Evolutionary conservation across 1,140 invertebrate species (phyloP), one percentile per base, ranked within the genome.

Genomic region (Sycophaga agraensis): DNA sequence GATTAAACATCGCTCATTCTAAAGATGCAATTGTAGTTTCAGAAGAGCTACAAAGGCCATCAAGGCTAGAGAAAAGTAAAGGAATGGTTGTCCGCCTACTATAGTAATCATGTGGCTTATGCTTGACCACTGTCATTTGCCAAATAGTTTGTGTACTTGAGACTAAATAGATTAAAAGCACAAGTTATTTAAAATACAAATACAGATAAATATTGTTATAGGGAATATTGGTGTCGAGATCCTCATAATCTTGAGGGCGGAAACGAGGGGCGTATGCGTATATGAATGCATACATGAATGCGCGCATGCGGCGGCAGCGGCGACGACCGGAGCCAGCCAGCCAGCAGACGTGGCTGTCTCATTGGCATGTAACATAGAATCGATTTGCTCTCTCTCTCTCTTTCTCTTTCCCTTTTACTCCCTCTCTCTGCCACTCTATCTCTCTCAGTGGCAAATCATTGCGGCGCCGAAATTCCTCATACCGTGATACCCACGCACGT

Each of bases 231-330:
- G 5, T 40, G 19, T 48, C 19, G 37, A 5, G 37, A 9, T 53
- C 24, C 6, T 48, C n/a, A 28, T 60, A 64, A 68, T 66, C 59
- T 55, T 40, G 28, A 48, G 55, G 61, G 59, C 64, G 63, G 63
- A 76, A 74, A 65, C 64, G 65, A 70, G 75, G 75, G 75, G 75
- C 75, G 75, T 77, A 70, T 45, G 67, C 57, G 63, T 63, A 59
- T 50, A 63, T 50, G 46, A 35, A 22, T 55, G 54, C 12, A 35
- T 35, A 48, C 12, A 21, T 37, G 46, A 9, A 35, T 50, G 49
- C 21, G 24, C 39, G 48, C 56, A 58, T 2, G 34, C 31, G 49
- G 31, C 28, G 31, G 55, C 12, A 21, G 43, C 43, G 42, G 55
- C 48, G 40, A 22, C 50, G 31, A 53, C 59, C 59, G 59, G 57